Conservation (phyloP, 2,113 vertebrate species). For the Platichthys flesus region DNA sequence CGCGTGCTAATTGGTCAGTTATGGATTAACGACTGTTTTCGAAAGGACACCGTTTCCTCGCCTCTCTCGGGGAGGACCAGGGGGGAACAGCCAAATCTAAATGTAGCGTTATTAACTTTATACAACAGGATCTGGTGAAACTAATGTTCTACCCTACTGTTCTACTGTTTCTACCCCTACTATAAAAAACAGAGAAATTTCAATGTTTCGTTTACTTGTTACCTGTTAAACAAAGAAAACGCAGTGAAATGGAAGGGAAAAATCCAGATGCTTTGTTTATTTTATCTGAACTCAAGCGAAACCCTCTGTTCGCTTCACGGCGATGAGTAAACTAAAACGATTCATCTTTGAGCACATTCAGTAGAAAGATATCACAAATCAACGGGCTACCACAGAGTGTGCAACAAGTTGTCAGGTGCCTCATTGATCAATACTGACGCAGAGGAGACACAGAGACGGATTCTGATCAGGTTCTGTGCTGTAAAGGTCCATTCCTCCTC, state of each 20-base stretch:
- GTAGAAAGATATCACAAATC: slow-evolving; percentile 24
- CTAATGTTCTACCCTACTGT: neutral
- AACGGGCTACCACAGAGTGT: slow-evolving; percentile 56
- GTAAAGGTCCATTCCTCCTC: slow-evolving; percentile 34
- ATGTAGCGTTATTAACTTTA: too few species aligned
- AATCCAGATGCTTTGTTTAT: neutral
- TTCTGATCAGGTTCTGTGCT: slow-evolving; percentile 32
- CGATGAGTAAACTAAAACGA: neutral
- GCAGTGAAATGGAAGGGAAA: slow-evolving; percentile 23
- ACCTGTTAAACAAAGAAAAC: slow-evolving; percentile 21
- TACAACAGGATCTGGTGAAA: too few species aligned
- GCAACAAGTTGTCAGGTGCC: slow-evolving; percentile 64
- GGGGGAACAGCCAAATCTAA: too few species aligned
- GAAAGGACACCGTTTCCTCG: too few species aligned
- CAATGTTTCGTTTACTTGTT: too few species aligned
- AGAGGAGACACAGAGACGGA: slow-evolving; percentile 28
- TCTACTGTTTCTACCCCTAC: too few species aligned
- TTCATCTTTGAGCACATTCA: slow-evolving; percentile 55
- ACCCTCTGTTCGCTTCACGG: neutral
- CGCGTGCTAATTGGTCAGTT: too few species aligned
- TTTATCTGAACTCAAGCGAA: neutral
- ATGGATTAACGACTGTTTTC: too few species aligned
- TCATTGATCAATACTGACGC: slow-evolving; percentile 23
- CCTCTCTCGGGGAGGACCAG: too few species aligned
- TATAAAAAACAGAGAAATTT: neutral